Evolutionary conservation across 2,797 vertebrate genomes (phyloP).

Genomic region (Molossus alvarezi): DNA sequence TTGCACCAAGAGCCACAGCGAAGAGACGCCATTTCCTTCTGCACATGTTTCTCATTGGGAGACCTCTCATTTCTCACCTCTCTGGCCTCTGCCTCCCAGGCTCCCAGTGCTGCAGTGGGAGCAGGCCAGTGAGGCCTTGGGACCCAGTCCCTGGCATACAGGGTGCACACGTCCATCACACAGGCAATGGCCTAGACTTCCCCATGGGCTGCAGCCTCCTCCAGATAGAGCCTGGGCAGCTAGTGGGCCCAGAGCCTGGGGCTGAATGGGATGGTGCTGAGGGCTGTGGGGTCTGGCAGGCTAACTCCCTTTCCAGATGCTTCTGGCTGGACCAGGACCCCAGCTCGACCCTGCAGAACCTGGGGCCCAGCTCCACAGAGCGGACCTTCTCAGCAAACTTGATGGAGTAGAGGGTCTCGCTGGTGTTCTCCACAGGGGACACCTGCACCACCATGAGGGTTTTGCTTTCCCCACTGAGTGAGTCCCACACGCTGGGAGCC

Average conservation of each 20-base stretch:
- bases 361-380: slow-evolving; percentile 94
- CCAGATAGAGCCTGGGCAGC: slow-evolving; percentile 88
- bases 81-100: not conserved
- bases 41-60: slow-evolving; percentile 69
- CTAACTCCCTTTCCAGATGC: slow-evolving; percentile 91
- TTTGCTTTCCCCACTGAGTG: slow-evolving; percentile 97
- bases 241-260: slow-evolving; percentile 79
- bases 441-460: slow-evolving; percentile 99
- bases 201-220: slow-evolving; percentile 90
- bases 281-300: slow-evolving; percentile 63
- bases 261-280: slow-evolving; percentile 76
- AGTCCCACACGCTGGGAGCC: slow-evolving; percentile 98
- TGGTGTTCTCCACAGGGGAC: slow-evolving; percentile 95
- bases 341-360: slow-evolving; percentile 92
- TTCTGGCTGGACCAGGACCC: slow-evolving; percentile 94
- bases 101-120: not conserved
- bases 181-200: slow-evolving; percentile 85
- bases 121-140: not conserved
- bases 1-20: slow-evolving; percentile 57
- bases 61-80: not conserved
- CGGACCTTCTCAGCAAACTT: slow-evolving; percentile 98
- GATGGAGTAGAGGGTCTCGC: slow-evolving; percentile 98
- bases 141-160: not conserved
- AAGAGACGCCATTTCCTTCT: slow-evolving; percentile 37
- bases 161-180: slow-evolving; percentile 80